Percentiles rank a stretch among this genome's conserved stretches.
Conservation (phyloP, 1,140 invertebrate species). For the Elymnias hypermnestra region DNA sequence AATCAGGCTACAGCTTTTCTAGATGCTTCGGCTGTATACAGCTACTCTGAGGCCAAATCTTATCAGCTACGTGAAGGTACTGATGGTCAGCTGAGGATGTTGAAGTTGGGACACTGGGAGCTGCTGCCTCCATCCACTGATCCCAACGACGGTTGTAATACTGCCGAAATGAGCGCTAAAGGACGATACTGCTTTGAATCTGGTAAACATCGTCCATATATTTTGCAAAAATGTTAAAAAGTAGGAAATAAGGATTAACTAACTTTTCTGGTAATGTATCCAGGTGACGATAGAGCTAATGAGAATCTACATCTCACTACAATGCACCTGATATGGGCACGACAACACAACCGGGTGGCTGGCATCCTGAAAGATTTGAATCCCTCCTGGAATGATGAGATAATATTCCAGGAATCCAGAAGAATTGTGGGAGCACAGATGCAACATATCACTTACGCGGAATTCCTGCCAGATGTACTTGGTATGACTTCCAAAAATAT, state of each 20-base stretch:
- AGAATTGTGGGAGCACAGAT: constrained; percentile 89
- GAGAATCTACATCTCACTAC: constrained; percentile 89
- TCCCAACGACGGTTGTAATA: constrained; percentile 85
- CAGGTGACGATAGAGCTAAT: constrained; percentile 86
- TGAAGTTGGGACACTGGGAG: constrained; percentile 79
- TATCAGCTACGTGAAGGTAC: constrained; percentile 75
- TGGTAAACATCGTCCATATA: no score
- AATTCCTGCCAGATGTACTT: constrained; percentile 89
- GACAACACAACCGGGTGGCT: constrained; percentile 91
- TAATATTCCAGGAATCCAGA: constrained; percentile 86
- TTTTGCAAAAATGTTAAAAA: no score
- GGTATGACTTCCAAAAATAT: constrained; percentile 79
- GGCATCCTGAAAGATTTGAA: constrained; percentile 80
- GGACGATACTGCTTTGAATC: constrained; percentile 88
- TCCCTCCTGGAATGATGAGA: constrained; percentile 90
- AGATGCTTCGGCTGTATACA: constrained; percentile 93
- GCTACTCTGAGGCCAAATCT: constrained; percentile 77
- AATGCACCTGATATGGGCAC: constrained; percentile 87
- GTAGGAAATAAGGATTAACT: no score
- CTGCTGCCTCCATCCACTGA: constrained; percentile 84
- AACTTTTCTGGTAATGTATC: not conserved
- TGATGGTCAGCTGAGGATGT: constrained; percentile 78
- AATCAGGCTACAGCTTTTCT: constrained; percentile 94
- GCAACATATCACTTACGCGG: constrained; percentile 93
- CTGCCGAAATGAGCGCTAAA: constrained; percentile 77